Evolutionary conservation across 2,888 invertebrate genomes (phyloP), one percentile per base, ranked within the genome.

Genomic region (Epinotia nisella): DNA sequence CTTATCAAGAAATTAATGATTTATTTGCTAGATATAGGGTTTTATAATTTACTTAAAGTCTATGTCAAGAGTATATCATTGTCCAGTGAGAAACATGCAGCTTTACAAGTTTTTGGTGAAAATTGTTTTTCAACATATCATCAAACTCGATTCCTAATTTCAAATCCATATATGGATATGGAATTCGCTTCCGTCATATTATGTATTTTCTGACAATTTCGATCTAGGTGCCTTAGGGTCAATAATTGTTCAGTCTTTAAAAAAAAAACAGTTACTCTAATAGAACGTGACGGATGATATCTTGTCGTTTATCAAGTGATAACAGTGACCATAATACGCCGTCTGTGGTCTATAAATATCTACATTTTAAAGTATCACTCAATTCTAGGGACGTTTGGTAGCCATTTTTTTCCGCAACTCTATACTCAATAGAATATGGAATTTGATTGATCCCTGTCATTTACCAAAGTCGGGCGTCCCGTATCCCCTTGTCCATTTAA

Each of bases 1-100:
- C 71, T 81, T 85, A 83, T 87, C 85, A 88, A 84, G 72, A 66
- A 86, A 88, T 87, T 88, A 85, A 88, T 89, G 82, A 87, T 81
- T 82, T 81, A 82, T 81, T 79, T 78, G 79, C 79, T 73, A 24
- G 15, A 58, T 58, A 58, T 56, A 66, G 70, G 67, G 75, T 76
- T 75, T 35, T 74, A 58, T 9, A 21, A 29, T 49, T 49, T 49
- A 56, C 49, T 49, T 67, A 45, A 41, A 39, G 24, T 3, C 45
- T 49, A 5, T n/a, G 49, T 49, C n/a, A n/a, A n/a, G 49, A 49
- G 15, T 49, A 49, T 49, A 2, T n/a, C n/a, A 49, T 5, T n/a
- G 49, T 41, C 41, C 5, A 2, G 4, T 49, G n/a, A n/a, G 4
- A 49, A n/a, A 7, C 15, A 49, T 49, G 49, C 13, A 5, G 62